These are phyloP conservation scores for Drosophila elegans DNA, from an alignment of 1,140 invertebrate genomes.

Conservation along the genomic window DNA sequence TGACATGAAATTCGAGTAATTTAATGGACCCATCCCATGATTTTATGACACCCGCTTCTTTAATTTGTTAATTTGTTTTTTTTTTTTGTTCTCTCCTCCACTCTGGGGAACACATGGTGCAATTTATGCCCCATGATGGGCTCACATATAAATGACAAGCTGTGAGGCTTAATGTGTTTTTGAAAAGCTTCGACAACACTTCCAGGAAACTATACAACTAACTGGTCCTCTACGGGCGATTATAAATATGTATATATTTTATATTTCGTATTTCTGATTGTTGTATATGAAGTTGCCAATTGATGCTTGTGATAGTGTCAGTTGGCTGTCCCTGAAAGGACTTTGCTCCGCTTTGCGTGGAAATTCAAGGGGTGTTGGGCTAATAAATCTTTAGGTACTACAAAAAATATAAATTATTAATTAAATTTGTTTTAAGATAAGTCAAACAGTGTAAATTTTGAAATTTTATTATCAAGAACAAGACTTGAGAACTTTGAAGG, in stretches of 20 bases:
- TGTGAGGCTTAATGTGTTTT: conserved; percentile 58
- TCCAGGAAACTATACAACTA: conserved; percentile 52
- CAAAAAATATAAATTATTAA: too few relatives aligned
- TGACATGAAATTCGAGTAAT: conserved; percentile 80
- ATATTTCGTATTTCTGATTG: conserved; percentile 28
- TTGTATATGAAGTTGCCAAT: conserved; percentile 51
- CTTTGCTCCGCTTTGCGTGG: background rate
- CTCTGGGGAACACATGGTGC: conserved; percentile 63
- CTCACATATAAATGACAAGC: conserved; percentile 51
- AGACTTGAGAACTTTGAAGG: too few relatives aligned
- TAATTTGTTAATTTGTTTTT: conserved; percentile 82
- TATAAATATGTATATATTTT: conserved; percentile 30
- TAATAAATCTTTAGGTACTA: too few relatives aligned
- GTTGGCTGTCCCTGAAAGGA: conserved; percentile 25
- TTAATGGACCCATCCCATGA: conserved; percentile 41
- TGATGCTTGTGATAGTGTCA: conserved; percentile 26
- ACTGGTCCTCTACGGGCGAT: conserved; percentile 36
- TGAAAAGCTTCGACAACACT: conserved; percentile 45
- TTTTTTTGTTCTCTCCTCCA: conserved; percentile 1
- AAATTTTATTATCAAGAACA: too few relatives aligned
- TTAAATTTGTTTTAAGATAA: too few relatives aligned
- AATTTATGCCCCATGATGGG: conserved; percentile 61
- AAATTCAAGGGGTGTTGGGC: too few relatives aligned
- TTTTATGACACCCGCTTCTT: conserved; percentile 79
- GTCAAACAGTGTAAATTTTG: too few relatives aligned